A percentile compares a stretch with the other conserved stretches of the same genome.
phyloP scores from a whole-genome alignment of 2,113 vertebrate genomes.

The Pomatostomus ruficeps region DNA sequence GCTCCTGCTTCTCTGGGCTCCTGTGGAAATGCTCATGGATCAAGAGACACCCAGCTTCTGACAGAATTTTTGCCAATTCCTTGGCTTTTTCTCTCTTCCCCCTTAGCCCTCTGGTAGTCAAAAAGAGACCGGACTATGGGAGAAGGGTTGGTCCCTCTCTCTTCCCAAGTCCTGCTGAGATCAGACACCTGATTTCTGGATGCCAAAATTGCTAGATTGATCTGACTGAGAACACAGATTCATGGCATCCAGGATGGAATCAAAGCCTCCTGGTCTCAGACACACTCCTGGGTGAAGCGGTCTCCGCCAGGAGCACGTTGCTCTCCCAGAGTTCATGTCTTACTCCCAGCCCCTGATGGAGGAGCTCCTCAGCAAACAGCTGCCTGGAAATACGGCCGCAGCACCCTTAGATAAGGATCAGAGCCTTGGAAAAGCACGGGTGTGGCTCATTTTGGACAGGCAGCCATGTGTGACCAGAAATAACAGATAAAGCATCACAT shows the following conservation, averaged over 20 bases:
- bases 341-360: background rate
- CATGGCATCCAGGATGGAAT: fast-evolving
- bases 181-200: background rate
- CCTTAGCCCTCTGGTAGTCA: background rate
- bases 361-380: background rate
- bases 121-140: background rate
- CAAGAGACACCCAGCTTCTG: background rate
- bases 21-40: background rate
- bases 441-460: background rate
- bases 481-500: background rate
- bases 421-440: background rate
- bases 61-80: background rate
- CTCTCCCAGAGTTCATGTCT: background rate
- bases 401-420: background rate
- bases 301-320: fast-evolving
- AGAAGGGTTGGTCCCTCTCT: background rate
- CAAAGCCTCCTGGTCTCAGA: background rate
- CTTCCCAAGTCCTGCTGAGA: background rate
- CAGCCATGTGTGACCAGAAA: background rate
- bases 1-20: background rate
- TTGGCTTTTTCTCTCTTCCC: background rate
- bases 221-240: background rate
- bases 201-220: background rate
- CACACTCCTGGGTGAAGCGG: fast-evolving
- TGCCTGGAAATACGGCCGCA: background rate